A percentile compares a stretch with the other conserved stretches of the same genome.
These are phyloP conservation scores for Ammodytes marinus DNA, from an alignment of 2,113 vertebrate genomes.

Conservation along the genomic window DNA sequence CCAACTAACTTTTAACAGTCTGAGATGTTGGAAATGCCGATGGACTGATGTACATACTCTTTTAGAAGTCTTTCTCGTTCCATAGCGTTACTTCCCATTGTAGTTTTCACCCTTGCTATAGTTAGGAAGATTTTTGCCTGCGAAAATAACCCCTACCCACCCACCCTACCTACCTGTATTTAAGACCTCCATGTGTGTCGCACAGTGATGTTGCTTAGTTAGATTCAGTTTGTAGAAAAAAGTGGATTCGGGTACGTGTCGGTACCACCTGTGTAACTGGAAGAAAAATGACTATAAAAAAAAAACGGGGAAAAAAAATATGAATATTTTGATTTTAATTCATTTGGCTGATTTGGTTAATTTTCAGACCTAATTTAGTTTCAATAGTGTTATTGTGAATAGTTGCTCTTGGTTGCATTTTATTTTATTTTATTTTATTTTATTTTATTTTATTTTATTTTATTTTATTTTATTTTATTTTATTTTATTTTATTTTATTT, in stretches of 20 bases:
- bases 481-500: conserved; percentile 10
- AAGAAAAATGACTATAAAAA: conserved; percentile 20
- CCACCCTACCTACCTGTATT: conserved; percentile 47
- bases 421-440: neutral
- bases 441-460: conserved; percentile 4
- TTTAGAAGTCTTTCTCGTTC: conserved; percentile 22
- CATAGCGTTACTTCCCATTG: conserved; percentile 17
- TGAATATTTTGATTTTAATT: conserved; percentile 7
- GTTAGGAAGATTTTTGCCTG: conserved; percentile 40
- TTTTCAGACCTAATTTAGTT: conserved; percentile 17
- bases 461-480: neutral
- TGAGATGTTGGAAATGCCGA: conserved; percentile 48
- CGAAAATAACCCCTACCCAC: conserved; percentile 23
- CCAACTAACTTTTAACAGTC: conserved; percentile 69
- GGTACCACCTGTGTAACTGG: conserved; percentile 56
- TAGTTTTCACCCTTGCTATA: conserved; percentile 17
- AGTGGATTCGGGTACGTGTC: conserved; percentile 42
- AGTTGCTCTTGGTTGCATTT: conserved; percentile 27
- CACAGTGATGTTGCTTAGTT: conserved; percentile 54
- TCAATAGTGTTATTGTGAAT: conserved; percentile 56
- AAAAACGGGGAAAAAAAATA: neutral
- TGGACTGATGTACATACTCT: conserved; percentile 79
- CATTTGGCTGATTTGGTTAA: conserved; percentile 29
- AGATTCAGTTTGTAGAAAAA: conserved; percentile 47
- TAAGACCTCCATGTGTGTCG: conserved; percentile 59